A percentile compares a stretch with the other conserved stretches of the same genome.
Evolutionary conservation across 1,140 invertebrate species (phyloP).

Genomic region (Drosophila repleta): DNA sequence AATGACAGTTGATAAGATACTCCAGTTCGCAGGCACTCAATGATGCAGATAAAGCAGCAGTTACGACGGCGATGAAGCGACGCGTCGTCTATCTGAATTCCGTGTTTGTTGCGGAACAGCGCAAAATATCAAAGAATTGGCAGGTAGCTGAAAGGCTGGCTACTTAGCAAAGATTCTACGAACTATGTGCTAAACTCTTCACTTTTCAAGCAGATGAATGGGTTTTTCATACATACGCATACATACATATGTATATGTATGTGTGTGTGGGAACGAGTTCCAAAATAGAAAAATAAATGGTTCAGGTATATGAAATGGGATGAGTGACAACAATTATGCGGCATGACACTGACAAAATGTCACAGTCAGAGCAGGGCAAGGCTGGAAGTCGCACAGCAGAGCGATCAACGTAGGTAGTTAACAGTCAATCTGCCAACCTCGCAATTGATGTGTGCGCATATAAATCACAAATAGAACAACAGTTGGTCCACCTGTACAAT

Average conservation of each 20-base stretch:
- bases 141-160: slow-evolving; percentile 41
- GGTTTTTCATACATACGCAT: not conserved
- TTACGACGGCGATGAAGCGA: too few species aligned
- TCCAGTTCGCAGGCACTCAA: slow-evolving; percentile 19
- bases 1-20: slow-evolving; percentile 48
- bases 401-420: slow-evolving; percentile 5
- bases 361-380: not conserved
- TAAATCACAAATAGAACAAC: slow-evolving; percentile 13
- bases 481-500: not conserved
- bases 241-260: not conserved
- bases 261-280: slow-evolving; percentile 15
- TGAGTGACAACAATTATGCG: slow-evolving; percentile 63
- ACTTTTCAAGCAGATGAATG: slow-evolving; percentile 24
- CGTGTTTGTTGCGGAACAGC: slow-evolving; percentile 27
- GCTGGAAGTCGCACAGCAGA: not conserved
- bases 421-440: not conserved
- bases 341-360: slow-evolving; percentile 71
- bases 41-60: slow-evolving; percentile 33
- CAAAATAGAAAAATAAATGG: slow-evolving; percentile 28
- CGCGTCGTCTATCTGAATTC: slow-evolving; percentile 18
- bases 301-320: slow-evolving; percentile 28
- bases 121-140: slow-evolving; percentile 23
- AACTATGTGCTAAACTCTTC: slow-evolving; percentile 26
- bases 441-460: slow-evolving; percentile 24
- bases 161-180: slow-evolving; percentile 36